Evolutionary conservation across 2,888 invertebrate species (phyloP), one percentile per base, ranked within the genome.

Genomic region (Lasioglossum villosulum): DNA sequence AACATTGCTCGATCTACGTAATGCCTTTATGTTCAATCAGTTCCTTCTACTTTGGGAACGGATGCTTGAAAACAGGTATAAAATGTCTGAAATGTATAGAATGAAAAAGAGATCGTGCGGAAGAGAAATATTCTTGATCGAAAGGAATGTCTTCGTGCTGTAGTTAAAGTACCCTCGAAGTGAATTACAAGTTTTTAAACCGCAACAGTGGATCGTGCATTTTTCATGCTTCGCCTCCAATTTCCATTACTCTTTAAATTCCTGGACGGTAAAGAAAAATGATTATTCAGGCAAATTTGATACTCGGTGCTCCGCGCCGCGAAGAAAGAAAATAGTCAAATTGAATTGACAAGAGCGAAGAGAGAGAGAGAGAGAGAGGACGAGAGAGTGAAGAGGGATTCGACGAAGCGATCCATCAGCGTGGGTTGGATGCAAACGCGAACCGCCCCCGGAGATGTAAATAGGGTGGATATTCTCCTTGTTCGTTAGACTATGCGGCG

Each of bases 401-500:
- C 52, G 56, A 68, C 19, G 70, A 56, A 30, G 8, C 37, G 81
- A 88, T 88, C 78, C 75, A 86, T 37, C 73, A 39, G 12, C 34
- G 6, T 27, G 66, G 63, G 45, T 71, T 27, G 59, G n/a, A 73
- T 42, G 74, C 66, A 80, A 68, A 73, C 78, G 80, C 56, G 23
- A 39, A 23, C 42, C 42, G 16, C 34, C 63, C 34, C 45, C 27
- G 45, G 59, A n/a, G 71, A 45, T 78, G 74, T 59, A 78, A 66
- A 78, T 68, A 34, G 48, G 63, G 39, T 30, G 73, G 42, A 80
- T 68, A 59, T 34, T 37, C 83, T 48, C 56, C 75, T 68, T 68
- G 76, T 86, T 83, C 78, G 86, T 84, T 81, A 82, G 59, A 77
- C 71, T 30, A 45, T 68, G 75, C 37, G 72, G 77, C 70, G 76